Percentiles rank a stretch among this genome's conserved stretches.
Evolutionary conservation across 2,888 invertebrate genomes (phyloP).

Genomic region (Lithodes maja): DNA sequence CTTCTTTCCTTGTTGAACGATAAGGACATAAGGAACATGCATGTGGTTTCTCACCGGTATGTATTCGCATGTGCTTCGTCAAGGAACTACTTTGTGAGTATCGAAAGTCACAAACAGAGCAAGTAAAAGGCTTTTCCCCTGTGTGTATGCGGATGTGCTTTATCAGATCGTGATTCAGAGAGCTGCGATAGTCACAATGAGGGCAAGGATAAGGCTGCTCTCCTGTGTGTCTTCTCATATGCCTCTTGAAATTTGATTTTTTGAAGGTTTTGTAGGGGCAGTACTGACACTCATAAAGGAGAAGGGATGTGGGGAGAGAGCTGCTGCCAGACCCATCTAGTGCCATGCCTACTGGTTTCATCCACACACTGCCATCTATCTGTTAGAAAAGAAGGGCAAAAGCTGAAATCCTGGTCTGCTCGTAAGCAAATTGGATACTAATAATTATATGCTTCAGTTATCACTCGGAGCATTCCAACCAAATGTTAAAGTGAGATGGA

Average conservation of each 20-base stretch:
- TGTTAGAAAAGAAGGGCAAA: too few relatives aligned
- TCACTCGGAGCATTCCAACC: too few relatives aligned
- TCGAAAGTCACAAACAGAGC: not conserved
- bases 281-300: constrained; percentile 43
- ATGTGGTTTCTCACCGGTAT: not conserved
- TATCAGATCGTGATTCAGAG: not conserved
- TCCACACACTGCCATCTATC: not conserved
- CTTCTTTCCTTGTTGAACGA: too few relatives aligned
- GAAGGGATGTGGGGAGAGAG: not conserved
- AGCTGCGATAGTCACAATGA: constrained; percentile 25
- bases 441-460: too few relatives aligned
- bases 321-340: not conserved
- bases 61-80: not conserved
- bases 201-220: constrained; percentile 43
- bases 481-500: too few relatives aligned
- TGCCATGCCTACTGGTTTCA: not conserved
- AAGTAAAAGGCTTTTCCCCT: not conserved
- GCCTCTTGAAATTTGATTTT: constrained; percentile 45
- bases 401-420: too few relatives aligned
- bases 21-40: too few relatives aligned
- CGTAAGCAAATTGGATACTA: too few relatives aligned
- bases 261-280: constrained; percentile 53
- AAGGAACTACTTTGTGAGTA: not conserved
- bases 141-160: not conserved
- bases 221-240: constrained; percentile 49